Base-by-base conservation (phyloP, 2,797 vertebrate species). In the Paramormyrops hopkinsi region DNA sequence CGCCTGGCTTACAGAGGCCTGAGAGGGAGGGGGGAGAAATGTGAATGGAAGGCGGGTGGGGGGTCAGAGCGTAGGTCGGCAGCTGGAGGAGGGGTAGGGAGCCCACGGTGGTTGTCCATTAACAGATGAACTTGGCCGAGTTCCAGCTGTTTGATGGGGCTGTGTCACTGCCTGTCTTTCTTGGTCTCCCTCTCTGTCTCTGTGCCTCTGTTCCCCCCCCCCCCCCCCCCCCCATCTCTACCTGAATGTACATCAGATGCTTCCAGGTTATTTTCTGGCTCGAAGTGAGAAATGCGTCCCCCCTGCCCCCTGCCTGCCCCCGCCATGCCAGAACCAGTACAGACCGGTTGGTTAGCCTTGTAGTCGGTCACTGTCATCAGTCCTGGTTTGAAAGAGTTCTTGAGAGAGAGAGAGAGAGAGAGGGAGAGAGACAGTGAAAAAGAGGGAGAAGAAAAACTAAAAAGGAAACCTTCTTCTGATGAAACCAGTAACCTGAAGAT, bases 111-210 rank as follows among this genome's bases (percentile, higher is more conserved):
- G 96, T 96, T 98, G 97, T 97, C 97, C 97, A 98, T 99, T 98
- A 99, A 97, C 96, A 97, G 97, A 98, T 98, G 97, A 99, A 98
- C 97, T 98, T 98, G 98, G 98, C 97, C 94, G 90, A 94, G 96
- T 95, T 97, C 98, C 98, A 99, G 96, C 95, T 96, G 96, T 97
- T 95, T 97, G 97, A 96, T 96, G 97, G 94, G 96, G 96, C 95
- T 91, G 51, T 97, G 97, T 98, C 97, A 96, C 95, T 96, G 76
- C 95, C 94, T 94, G 92, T 86, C 59, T 94, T 94, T 95, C 93
- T 91, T 93, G 93, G 93, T 93, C 94, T 94, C 53, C 25, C 29
- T 29, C 22, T 89, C 41, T 85, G 7, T 33, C 22, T 50, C 22
- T 65, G 4, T 89, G 92, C 90, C 91, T 91, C 90, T 90, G 95